Conservation (phyloP, 2,888 invertebrate genomes). For the Chloromyia formosa region DNA sequence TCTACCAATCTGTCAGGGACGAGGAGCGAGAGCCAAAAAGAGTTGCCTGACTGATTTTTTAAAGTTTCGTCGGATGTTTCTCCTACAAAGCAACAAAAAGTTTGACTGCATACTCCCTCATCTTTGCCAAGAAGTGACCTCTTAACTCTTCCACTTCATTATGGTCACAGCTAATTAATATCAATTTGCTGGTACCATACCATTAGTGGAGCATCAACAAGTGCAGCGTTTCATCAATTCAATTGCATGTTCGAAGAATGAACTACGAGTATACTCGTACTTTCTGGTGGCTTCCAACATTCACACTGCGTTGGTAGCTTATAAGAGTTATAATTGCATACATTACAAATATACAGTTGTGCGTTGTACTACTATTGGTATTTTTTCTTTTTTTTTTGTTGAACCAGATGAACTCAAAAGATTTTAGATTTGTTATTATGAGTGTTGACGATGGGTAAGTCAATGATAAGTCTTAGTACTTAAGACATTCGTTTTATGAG, state of each 20-base stretch:
- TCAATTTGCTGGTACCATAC: constrained; percentile 37
- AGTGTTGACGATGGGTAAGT: not conserved
- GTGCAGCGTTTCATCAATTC: constrained; percentile 38
- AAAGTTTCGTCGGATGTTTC: too few relatives aligned
- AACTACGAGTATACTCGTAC: too few relatives aligned
- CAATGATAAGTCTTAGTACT: not conserved
- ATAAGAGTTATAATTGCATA: constrained; percentile 19
- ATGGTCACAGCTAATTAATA: constrained; percentile 42
- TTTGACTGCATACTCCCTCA: too few relatives aligned
- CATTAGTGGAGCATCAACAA: constrained; percentile 23
- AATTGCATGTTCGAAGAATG: constrained; percentile 9
- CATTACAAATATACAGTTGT: not conserved
- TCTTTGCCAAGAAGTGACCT: too few relatives aligned
- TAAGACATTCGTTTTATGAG: constrained; percentile 22
- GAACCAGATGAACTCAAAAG: constrained; percentile 33
- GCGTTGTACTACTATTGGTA: too few relatives aligned
- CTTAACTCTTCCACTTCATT: constrained; percentile 29
- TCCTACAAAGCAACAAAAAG: too few relatives aligned
- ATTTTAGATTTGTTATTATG: constrained; percentile 14
- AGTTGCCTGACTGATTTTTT: too few relatives aligned
- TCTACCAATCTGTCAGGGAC: too few relatives aligned
- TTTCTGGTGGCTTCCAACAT: not conserved
- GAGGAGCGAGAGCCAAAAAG: too few relatives aligned
- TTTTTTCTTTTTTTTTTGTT: constrained; percentile 18
- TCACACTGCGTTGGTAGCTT: constrained; percentile 19